Evolutionary conservation across 2,888 invertebrate genomes (phyloP), one percentile per base, ranked within the genome.

Genomic region (Hypselothyrea guttata): DNA sequence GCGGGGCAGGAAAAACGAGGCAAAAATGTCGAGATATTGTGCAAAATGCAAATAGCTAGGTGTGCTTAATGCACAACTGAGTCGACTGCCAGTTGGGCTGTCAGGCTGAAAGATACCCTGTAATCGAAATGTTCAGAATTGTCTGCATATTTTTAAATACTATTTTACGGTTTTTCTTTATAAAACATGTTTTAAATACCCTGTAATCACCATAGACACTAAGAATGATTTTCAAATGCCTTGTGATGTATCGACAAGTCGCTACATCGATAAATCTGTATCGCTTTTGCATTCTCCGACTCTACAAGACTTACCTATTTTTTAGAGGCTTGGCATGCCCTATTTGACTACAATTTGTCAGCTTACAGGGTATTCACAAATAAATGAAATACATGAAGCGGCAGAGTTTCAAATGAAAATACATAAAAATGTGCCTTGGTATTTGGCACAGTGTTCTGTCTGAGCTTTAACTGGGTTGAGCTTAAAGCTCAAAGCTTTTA

Each of bases 371-470:
- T 41, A 49, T 49, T 31, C 22, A 22, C 3, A 22, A 5, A 2
- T 5, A 22, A 22, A 5, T 22, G 22, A 22, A n/a, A 55, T 68
- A 48, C 59, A 33, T 47, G 49, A 33, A 7, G 45, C 7, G 31
- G 45, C 53, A 68, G 22, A 68, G 64, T 60, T 68, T 68, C 59
- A 69, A 68, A 56, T 22, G 22, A 22, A 22, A 65, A 51, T 65
- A 57, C 16, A 41, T 31, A 57, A 33, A 58, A 59, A 56, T 61
- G 52, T 57, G 30, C 33, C 45, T 46, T 56, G 66, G 61, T 52
- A 70, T 66, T 61, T 69, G 66, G 70, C 70, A 66, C 70, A 70
- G 47, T 61, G 68, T 42, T 49, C 49, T 63, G 54, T 68, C 59
- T 60, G 60, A 44, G 48, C 33, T 37, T 37, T 4, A 28, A 22